Conservation (phyloP, 2,888 invertebrate genomes). For the Lycaena phlaeas region DNA sequence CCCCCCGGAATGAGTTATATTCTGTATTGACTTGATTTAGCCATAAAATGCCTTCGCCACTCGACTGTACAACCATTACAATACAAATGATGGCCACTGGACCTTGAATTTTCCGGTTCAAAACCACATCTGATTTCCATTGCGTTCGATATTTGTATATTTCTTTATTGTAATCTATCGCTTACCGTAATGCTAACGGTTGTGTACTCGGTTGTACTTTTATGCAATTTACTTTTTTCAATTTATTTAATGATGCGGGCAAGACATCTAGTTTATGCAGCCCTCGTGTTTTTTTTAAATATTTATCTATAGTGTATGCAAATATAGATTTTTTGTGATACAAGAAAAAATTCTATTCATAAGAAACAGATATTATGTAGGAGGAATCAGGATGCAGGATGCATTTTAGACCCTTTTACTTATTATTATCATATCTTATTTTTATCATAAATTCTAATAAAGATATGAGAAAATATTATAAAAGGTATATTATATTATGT, state of each 20-base stretch:
- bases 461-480: too few relatives aligned
- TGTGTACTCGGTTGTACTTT: background rate
- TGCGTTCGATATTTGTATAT: slow-evolving; percentile 7
- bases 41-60: background rate
- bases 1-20: too few relatives aligned
- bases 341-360: too few relatives aligned
- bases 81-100: slow-evolving; percentile 15
- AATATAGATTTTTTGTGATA: too few relatives aligned
- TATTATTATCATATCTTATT: too few relatives aligned
- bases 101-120: slow-evolving; percentile 22
- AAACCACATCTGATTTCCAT: slow-evolving; percentile 17
- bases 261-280: background rate
- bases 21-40: too few relatives aligned
- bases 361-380: too few relatives aligned
- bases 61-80: background rate
- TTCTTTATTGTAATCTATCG: background rate
- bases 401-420: too few relatives aligned
- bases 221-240: background rate
- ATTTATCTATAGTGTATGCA: too few relatives aligned
- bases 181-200: background rate
- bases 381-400: too few relatives aligned
- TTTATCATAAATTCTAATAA: too few relatives aligned
- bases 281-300: background rate
- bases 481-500: too few relatives aligned
- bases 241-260: background rate